Evolutionary conservation across 2,113 vertebrate genomes (phyloP).

Genomic region (Peromyscus californicus): DNA sequence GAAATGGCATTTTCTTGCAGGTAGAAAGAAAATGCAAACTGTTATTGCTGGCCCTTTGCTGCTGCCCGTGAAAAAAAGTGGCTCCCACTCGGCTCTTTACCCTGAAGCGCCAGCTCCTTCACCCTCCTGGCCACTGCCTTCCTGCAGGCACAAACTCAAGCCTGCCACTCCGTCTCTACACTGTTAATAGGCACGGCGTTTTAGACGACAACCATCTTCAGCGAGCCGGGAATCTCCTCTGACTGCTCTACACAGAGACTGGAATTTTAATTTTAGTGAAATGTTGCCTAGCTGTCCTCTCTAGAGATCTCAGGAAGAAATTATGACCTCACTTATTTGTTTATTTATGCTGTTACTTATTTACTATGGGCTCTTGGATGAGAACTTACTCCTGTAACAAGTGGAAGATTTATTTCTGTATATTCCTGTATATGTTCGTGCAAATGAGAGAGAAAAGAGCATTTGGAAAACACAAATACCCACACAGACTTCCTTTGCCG

Average conservation of each 20-base stretch:
- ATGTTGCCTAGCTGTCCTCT: background rate
- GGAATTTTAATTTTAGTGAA: slow-evolving; percentile 48
- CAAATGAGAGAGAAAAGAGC: background rate
- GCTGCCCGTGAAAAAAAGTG: background rate
- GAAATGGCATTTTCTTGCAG: slow-evolving; percentile 48
- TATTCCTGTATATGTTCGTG: background rate
- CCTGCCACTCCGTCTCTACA: background rate
- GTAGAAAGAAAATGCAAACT: background rate
- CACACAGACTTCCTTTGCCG: background rate
- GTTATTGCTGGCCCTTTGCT: background rate
- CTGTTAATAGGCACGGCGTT: background rate
- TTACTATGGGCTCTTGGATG: background rate
- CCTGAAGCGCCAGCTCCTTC: background rate
- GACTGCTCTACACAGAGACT: background rate
- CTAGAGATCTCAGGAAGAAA: slow-evolving; percentile 37
- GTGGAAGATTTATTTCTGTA: background rate
- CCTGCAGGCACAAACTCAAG: background rate
- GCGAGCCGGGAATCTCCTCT: background rate
- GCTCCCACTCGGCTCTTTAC: slow-evolving; percentile 3
- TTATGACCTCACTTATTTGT: background rate
- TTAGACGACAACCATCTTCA: background rate
- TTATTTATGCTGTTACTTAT: background rate
- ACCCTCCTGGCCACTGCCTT: slow-evolving; percentile 54
- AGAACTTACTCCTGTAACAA: background rate
- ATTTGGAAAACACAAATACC: background rate